A percentile compares a stretch with the other conserved stretches of the same genome.
These are phyloP conservation scores for Procambarus virginalis DNA, from an alignment of 1,140 invertebrate species.

Conservation along the genomic window DNA sequence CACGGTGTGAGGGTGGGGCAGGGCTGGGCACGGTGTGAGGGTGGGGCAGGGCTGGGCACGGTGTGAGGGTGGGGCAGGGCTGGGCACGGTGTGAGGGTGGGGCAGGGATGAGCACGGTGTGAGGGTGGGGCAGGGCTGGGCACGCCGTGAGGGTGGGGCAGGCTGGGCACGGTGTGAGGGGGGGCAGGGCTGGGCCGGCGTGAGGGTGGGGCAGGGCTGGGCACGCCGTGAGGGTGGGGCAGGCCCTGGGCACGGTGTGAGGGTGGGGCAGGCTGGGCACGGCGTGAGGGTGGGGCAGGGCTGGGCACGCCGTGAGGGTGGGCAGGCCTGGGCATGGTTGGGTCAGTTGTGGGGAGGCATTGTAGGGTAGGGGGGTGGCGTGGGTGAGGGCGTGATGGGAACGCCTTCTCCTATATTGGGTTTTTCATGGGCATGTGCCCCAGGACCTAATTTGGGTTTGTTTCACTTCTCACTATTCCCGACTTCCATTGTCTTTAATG, in stretches of 20 bases:
- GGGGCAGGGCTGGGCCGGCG: too few relatives aligned
- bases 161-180: too few relatives aligned
- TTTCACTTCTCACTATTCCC: conserved; percentile 39
- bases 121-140: background rate
- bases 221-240: too few relatives aligned
- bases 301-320: background rate
- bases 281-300: background rate
- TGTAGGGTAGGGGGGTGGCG: background rate
- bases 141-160: too few relatives aligned
- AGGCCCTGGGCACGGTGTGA: background rate
- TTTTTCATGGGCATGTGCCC: conserved; percentile 65
- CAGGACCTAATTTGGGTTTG: conserved; percentile 53
- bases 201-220: background rate
- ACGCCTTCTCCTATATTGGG: conserved; percentile 60
- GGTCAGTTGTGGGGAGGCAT: background rate
- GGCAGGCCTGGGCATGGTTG: background rate
- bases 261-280: background rate
- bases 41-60: background rate
- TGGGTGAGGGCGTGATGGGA: background rate
- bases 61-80: too few relatives aligned
- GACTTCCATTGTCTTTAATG: conserved; percentile 20
- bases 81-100: background rate
- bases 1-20: too few relatives aligned
- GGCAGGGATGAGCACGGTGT: background rate
- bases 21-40: too few relatives aligned